A percentile compares a stretch with the other conserved stretches of the same genome.
Conservation (phyloP, 1,140 invertebrate species). For the Hormaphis cornu region DNA sequence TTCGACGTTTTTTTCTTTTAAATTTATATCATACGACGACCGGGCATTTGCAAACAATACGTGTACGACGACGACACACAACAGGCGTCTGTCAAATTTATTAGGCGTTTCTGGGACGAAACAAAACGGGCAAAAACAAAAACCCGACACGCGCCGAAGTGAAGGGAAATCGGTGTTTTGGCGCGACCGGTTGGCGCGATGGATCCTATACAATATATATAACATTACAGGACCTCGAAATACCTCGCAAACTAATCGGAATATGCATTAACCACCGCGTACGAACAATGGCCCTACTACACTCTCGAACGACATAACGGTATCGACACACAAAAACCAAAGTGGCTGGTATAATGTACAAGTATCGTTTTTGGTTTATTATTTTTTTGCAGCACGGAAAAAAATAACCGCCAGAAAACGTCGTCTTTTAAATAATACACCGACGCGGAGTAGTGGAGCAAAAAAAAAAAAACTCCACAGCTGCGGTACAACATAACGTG, state of each 20-base stretch:
- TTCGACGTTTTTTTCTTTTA: too few relatives aligned
- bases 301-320: neutral
- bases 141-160: neutral
- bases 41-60: constrained; percentile 28
- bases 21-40: too few relatives aligned
- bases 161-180: neutral
- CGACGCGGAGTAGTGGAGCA: neutral
- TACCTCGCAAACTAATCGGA: constrained; percentile 26
- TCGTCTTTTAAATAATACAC: neutral
- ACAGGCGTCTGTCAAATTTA: constrained; percentile 32
- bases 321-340: constrained; percentile 12
- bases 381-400: too few relatives aligned
- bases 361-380: too few relatives aligned
- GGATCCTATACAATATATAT: neutral
- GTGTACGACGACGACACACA: too few relatives aligned
- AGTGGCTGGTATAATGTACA: too few relatives aligned
- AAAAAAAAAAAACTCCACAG: neutral
- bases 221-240: too few relatives aligned
- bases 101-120: constrained; percentile 30
- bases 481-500: neutral
- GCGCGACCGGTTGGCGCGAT: constrained; percentile 7
- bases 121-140: neutral
- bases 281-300: constrained; percentile 7
- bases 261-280: neutral
- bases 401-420: too few relatives aligned